Conservation (phyloP, 1,140 invertebrate genomes). For the Pogonus chalceus region DNA sequence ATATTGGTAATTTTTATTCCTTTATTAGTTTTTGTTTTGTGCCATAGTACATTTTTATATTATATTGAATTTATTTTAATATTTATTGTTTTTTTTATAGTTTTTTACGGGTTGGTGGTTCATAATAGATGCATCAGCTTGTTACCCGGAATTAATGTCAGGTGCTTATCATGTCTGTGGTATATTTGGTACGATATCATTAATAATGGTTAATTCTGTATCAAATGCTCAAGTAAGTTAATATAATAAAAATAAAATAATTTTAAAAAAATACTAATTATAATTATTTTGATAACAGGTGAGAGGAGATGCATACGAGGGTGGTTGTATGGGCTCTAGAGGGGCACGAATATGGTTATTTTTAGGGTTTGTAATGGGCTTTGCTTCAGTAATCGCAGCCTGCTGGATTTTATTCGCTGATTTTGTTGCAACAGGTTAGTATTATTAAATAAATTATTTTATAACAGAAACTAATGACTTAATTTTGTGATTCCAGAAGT, state of each 20-base stretch:
- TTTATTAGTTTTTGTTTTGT: conserved; percentile 11
- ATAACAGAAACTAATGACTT: conserved; percentile 14
- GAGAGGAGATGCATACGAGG: conserved; percentile 77
- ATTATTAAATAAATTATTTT: conserved; percentile 10
- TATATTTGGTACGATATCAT: conserved; percentile 83
- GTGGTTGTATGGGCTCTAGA: conserved; percentile 78
- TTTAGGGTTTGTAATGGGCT: conserved; percentile 90
- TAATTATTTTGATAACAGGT: conserved; percentile 35
- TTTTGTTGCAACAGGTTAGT: conserved; percentile 46
- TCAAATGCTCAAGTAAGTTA: conserved; percentile 78
- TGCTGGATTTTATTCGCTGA: conserved; percentile 91
- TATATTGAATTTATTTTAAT: conserved; percentile 15
- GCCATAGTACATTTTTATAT: conserved; percentile 7
- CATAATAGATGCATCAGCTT: conserved; percentile 85
- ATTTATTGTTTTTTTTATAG: conserved; percentile 48
- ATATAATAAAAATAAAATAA: conserved; percentile 9
- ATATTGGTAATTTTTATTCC: conserved; percentile 54
- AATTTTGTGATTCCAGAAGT: conserved; percentile 25
- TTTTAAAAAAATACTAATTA: neutral
- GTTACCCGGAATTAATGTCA: conserved; percentile 61
- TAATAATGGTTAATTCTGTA: conserved; percentile 96
- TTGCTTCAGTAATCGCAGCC: conserved; percentile 88
- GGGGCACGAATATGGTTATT: conserved; percentile 93
- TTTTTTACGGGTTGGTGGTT: conserved; percentile 98
- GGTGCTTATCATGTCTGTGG: conserved; percentile 88